These are phyloP conservation scores for Gymnothorax reevesii DNA, from an alignment of 2,797 vertebrate species.

Conservation along the genomic window DNA sequence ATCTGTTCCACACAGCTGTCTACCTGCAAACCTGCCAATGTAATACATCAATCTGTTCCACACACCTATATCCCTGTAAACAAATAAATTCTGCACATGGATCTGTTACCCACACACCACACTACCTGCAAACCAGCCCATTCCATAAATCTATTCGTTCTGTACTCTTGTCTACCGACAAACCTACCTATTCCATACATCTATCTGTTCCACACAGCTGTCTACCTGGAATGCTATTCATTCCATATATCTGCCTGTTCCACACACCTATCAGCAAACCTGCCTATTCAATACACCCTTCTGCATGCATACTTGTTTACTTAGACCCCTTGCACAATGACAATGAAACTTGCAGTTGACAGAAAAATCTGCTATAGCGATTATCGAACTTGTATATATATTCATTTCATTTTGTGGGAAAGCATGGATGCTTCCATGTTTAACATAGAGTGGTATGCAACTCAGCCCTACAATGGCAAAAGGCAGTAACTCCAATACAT, in stretches of 20 bases:
- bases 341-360: neutral
- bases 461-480: no score
- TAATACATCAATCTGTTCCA: no score
- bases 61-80: no score
- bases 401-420: no score
- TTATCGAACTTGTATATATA: no score
- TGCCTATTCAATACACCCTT: neutral
- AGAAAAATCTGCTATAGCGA: no score
- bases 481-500: no score
- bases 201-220: neutral
- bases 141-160: neutral
- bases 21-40: neutral
- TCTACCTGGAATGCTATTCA: neutral
- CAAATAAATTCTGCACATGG: no score
- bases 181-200: neutral
- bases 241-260: neutral
- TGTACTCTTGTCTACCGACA: neutral
- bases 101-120: no score
- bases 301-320: neutral
- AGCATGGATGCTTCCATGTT: no score
- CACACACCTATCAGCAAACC: neutral
- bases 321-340: neutral
- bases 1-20: neutral
- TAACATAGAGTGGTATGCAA: no score
- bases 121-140: neutral